Evolutionary conservation across 2,113 vertebrate species (phyloP), one percentile per base, ranked within the genome.

Genomic region (Gobio gobio): DNA sequence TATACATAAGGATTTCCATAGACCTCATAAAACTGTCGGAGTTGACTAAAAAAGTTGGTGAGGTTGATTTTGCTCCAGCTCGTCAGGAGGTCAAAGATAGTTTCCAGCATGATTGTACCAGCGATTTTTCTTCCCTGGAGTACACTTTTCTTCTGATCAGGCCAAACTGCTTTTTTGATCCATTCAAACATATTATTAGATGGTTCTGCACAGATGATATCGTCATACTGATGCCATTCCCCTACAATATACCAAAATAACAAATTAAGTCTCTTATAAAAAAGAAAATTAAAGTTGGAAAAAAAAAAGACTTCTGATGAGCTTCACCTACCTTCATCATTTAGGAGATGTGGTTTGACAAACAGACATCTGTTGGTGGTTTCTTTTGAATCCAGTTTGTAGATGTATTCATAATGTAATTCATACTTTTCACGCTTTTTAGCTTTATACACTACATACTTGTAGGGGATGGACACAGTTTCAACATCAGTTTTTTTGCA

Each of bases 211-310:
- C 96, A 98, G 10, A 98, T 93, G 0, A 98, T 97, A 74, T 98
- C 98, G 18, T 99, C 97, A 0, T 98, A 99, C 22, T 99, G 98
- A 88, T 99, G 97, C 98, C 98, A 99, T 33, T 95, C 94, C 0
- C 93, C 94, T 95, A 72, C 66, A 84, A 79, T 1, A 75, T 0
- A 33, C 66, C 40, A 12, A 49, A 22, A 45, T 12, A 85, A 40
- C 29, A 72, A 24, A 43, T 29, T 49, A 18, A 0, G 63, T 29
- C 61, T 61, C 5, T 7, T 16, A 29, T 29, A 77, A 47, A 33
- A 61, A 64, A 22, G 33, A 33, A 33, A 33, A 33, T 29, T n/a
- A 76, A 3, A 74, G 4, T 13, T 22, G 26, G n/a, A 70, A 49
- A 33, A 64, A 78, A 16, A 47, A 36, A 75, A 59, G 56, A 26